Evolutionary conservation across 2,797 vertebrate species (phyloP).

Genomic region (Choloepus didactylus): DNA sequence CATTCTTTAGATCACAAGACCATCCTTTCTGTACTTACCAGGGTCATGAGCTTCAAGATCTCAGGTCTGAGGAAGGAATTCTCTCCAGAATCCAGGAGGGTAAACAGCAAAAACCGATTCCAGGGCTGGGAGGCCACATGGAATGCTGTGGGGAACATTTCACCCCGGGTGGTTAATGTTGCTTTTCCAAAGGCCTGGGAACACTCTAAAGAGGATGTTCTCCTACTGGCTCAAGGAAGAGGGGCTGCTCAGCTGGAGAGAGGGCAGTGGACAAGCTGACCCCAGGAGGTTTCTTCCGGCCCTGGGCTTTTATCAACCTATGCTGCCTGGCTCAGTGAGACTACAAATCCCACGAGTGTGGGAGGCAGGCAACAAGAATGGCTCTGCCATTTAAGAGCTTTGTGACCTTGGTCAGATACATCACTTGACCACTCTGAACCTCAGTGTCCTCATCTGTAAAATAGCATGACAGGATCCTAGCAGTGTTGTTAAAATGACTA

Average conservation of each 20-base stretch:
- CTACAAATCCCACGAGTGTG: not conserved
- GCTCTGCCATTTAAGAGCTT: not conserved
- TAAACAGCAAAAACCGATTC: conserved; percentile 93
- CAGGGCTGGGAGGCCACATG: conserved; percentile 93
- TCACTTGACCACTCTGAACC: not conserved
- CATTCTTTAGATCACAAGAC: not conserved
- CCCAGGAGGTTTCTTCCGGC: not conserved
- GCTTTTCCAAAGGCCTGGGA: not conserved
- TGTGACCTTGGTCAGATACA: not conserved
- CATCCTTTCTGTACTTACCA: conserved; percentile 89
- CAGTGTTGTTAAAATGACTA: conserved; percentile 25
- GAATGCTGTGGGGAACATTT: conserved; percentile 86
- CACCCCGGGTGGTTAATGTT: not conserved
- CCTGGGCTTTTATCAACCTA: not conserved
- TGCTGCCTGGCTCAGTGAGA: not conserved
- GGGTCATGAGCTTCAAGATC: conserved; percentile 91
- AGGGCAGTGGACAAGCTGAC: not conserved
- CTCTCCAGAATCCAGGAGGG: conserved; percentile 90
- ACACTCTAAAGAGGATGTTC: not conserved
- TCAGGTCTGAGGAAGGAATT: conserved; percentile 91
- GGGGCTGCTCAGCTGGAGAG: not conserved
- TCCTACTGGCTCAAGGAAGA: not conserved
- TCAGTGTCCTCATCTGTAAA: not conserved
- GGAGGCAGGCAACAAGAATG: not conserved
- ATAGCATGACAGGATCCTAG: not conserved